These are phyloP conservation scores for Styela clava DNA, from an alignment of 23 tunicate species.

Conservation along the genomic window DNA sequence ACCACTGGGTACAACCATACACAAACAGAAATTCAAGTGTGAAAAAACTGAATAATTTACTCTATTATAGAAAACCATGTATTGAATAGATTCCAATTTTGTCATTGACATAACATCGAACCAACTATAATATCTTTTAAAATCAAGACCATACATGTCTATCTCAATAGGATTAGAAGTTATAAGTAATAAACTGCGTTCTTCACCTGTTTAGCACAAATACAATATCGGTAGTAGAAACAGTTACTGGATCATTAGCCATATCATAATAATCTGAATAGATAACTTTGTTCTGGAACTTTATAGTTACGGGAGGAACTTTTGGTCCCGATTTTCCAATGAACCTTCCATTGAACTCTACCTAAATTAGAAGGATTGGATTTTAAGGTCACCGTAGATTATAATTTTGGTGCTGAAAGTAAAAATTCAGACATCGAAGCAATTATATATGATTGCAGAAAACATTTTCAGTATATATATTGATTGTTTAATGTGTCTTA, in stretches of 20 bases:
- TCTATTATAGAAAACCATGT: no score
- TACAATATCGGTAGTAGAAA: conserved; percentile 47
- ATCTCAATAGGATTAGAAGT: no score
- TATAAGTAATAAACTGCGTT: no score
- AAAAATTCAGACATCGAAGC: not conserved
- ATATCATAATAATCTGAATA: conserved; percentile 2
- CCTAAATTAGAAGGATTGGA: no score
- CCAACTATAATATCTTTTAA: no score
- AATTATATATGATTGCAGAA: not conserved
- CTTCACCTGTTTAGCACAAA: conserved; percentile 47
- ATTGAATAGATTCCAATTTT: no score
- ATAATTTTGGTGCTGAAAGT: not conserved
- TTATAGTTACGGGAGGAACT: conserved; percentile 72
- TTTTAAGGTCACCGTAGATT: not conserved
- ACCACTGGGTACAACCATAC: no score
- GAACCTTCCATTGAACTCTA: conserved; percentile 50
- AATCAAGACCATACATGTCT: no score
- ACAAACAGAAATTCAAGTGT: no score
- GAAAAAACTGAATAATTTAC: no score
- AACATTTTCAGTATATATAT: not conserved
- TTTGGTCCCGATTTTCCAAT: conserved; percentile 30
- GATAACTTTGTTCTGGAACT: conserved; percentile 44
- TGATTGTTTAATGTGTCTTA: not conserved
- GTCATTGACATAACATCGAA: no score
- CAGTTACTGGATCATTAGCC: not conserved